Percentiles rank a stretch among this genome's conserved stretches.
phyloP scores from a whole-genome alignment of 2,888 invertebrate genomes.

The Spatulosminthurus flaviceps region DNA sequence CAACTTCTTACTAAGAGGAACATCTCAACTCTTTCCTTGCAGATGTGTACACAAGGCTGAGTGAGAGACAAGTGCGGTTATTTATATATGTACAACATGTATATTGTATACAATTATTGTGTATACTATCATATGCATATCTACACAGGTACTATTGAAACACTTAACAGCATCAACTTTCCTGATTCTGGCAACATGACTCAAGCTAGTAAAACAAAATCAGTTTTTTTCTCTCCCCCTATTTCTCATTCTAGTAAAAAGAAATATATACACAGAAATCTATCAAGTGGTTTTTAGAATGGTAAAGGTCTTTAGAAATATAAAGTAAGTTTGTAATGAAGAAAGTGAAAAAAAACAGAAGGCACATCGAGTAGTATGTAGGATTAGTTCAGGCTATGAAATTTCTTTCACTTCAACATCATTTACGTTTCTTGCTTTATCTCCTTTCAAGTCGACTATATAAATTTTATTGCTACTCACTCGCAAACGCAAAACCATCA shows the following conservation, averaged over 20 bases:
- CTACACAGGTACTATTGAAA: background rate
- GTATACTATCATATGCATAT: background rate
- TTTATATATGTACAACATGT: background rate
- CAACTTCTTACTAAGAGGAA: background rate
- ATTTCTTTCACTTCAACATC: conserved; percentile 26
- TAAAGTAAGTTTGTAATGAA: conserved; percentile 1
- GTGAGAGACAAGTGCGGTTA: too few species aligned
- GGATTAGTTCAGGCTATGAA: conserved; percentile 10
- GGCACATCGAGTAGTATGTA: background rate
- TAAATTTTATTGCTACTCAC: conserved; percentile 10
- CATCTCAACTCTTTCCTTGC: background rate
- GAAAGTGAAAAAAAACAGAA: background rate
- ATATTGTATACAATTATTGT: too few species aligned
- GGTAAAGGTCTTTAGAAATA: background rate
- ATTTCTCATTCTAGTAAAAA: background rate
- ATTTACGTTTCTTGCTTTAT: background rate
- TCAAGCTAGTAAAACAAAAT: background rate
- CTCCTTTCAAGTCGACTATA: background rate
- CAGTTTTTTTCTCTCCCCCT: background rate
- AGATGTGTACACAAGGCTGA: background rate
- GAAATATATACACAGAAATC: background rate
- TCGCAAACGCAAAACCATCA: conserved; percentile 10
- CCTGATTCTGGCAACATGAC: conserved; percentile 18
- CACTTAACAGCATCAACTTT: background rate
- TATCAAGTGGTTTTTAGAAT: background rate